Conservation (phyloP, 1,140 invertebrate genomes). For the Sycobia sp. region DNA sequence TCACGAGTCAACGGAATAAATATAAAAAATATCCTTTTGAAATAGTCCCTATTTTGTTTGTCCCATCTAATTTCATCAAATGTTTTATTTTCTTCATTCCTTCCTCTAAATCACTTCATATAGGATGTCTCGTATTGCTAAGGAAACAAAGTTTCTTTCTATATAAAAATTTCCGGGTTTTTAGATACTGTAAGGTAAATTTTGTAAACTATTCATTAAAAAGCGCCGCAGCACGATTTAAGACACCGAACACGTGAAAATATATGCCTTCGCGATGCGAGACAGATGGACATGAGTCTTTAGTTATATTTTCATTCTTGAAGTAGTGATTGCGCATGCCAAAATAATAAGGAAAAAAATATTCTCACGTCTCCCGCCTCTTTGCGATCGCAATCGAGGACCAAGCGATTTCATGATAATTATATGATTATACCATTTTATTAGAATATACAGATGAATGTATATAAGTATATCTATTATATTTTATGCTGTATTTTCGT, state of each 20-base stretch:
- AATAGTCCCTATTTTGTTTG: slow-evolving; percentile 1
- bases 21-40: background rate
- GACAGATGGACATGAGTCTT: slow-evolving; percentile 59
- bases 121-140: slow-evolving; percentile 30
- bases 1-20: background rate
- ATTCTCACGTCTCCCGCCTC: slow-evolving; percentile 63
- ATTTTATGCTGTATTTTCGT: slow-evolving; percentile 40
- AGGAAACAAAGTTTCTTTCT: background rate
- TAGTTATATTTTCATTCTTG: slow-evolving; percentile 60
- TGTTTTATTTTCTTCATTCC: slow-evolving; percentile 11
- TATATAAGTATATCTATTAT: too few species aligned
- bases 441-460: slow-evolving; percentile 48
- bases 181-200: too few species aligned
- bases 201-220: too few species aligned
- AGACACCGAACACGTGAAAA: too few species aligned
- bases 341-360: slow-evolving; percentile 46
- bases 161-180: too few species aligned
- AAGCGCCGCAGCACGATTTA: too few species aligned
- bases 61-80: slow-evolving; percentile 3
- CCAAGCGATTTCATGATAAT: slow-evolving; percentile 46
- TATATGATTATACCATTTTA: slow-evolving; percentile 1
- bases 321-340: slow-evolving; percentile 63
- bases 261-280: slow-evolving; percentile 46
- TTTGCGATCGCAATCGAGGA: slow-evolving; percentile 58
- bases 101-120: slow-evolving; percentile 26